Evolutionary conservation across 2,113 vertebrate species (phyloP).

Genomic region (Amazona guildingii): DNA sequence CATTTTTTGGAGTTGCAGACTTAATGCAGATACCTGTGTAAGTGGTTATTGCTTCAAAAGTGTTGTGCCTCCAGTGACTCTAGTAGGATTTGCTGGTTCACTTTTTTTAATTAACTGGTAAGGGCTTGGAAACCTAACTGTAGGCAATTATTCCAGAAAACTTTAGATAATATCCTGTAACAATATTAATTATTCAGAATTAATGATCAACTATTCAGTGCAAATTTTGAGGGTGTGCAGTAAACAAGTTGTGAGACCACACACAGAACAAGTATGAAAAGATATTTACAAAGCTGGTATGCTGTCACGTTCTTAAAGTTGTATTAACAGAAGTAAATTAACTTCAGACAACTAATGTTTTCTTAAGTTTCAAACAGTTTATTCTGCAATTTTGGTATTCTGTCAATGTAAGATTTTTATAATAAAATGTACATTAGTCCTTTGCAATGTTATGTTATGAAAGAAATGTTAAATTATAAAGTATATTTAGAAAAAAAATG

Average conservation of each 20-base stretch:
- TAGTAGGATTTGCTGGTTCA: neutral
- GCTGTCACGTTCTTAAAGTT: neutral
- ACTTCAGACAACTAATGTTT: neutral
- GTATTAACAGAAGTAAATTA: neutral
- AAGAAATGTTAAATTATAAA: neutral
- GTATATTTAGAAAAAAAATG: neutral
- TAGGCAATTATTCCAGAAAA: constrained; percentile 14
- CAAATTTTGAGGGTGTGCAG: neutral
- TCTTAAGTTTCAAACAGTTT: neutral
- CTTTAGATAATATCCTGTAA: neutral
- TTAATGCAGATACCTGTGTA: neutral
- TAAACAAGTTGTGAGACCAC: neutral
- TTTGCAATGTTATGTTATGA: neutral
- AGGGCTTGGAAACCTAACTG: neutral
- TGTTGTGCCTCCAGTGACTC: neutral
- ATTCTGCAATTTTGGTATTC: neutral
- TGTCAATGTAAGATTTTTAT: neutral
- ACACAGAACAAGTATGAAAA: neutral
- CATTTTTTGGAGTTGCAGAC: neutral
- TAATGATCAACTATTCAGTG: neutral
- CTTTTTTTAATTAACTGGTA: constrained; percentile 14
- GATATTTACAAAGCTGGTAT: neutral
- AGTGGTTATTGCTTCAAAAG: neutral
- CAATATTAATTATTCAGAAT: constrained; percentile 9
- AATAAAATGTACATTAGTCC: neutral